Conservation (phyloP, 2,888 invertebrate genomes). For the Zygothrica quintamaculata region DNA sequence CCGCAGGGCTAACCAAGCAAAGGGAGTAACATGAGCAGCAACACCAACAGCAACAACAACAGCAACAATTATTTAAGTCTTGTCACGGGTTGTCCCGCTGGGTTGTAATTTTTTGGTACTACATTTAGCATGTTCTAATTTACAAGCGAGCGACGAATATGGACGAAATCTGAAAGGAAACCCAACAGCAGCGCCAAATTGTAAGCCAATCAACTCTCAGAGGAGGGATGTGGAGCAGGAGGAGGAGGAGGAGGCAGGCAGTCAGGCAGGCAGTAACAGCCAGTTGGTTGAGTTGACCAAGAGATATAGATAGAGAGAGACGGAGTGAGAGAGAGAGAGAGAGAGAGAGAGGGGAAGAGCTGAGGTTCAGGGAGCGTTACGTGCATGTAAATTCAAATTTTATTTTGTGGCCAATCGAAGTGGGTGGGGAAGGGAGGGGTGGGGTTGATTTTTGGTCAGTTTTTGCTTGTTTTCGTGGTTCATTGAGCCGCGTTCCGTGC, state of each 20-base stretch:
- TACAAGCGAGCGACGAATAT: conserved; percentile 61
- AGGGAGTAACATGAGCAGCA: conserved; percentile 32
- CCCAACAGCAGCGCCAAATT: conserved; percentile 58
- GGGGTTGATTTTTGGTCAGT: conserved; percentile 25
- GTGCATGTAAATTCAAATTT: conserved; percentile 82
- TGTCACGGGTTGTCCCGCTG: conserved; percentile 50
- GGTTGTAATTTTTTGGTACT: conserved; percentile 34
- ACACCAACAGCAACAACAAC: conserved; percentile 33
- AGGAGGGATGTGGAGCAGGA: conserved; percentile 4
- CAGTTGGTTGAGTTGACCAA: no score
- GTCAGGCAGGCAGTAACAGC: no score
- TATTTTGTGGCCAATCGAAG: conserved; percentile 34
- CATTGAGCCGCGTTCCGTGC: conserved; percentile 78
- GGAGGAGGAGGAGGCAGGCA: conserved; percentile 1
- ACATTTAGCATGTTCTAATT: conserved; percentile 82
- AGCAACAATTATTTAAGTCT: conserved; percentile 40
- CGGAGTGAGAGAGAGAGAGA: no score
- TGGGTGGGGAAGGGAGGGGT: conserved; percentile 16
- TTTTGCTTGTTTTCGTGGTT: conserved; percentile 69
- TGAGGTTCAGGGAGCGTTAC: conserved; percentile 61
- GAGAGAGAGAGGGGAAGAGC: no score
- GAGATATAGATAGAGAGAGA: no score
- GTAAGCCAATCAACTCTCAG: conserved; percentile 78
- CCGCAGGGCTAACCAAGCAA: conserved; percentile 50
- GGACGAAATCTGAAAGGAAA: conserved; percentile 49